Base-by-base conservation (phyloP, 1,140 invertebrate species). In the Antheraea pernyi region DNA sequence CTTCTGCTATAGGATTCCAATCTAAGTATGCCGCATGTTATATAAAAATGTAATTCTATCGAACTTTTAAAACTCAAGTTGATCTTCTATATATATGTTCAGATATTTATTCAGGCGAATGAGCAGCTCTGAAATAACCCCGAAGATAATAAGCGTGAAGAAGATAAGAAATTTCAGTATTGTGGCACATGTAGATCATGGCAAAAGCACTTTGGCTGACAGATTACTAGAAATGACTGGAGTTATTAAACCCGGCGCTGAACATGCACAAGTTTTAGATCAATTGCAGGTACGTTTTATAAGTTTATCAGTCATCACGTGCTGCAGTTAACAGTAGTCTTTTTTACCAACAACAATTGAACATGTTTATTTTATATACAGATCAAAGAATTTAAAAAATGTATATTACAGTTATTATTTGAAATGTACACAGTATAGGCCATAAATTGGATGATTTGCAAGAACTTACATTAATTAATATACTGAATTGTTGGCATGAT, bases 141-240 rank as follows among this genome's bases (percentile, higher is more conserved):
- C 71, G 10, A 78, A 79, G 10, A 65, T 65, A 13, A 60, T 79
- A 37, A 82, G 84, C 61, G 74, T 82, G 16, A 80, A 97, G 71
- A 94, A 94, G 72, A 98, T 99, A 42, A 93, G 98, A 58, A 99
- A 99, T 89, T 99, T 99, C 83, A 97, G 97, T 90, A 99, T 99
- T 75, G 98, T 99, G 70, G 99, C 99, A 46, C 99, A 99, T 93
- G 97, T 99, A 16, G 99, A 99, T 91, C 98, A 99, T 94, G 99
- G 98, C 0, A 99, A 99, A 93, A 98, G 97, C 85, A 99, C 98
- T 8, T 89, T 99, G 71, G 98, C 98, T 0, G 99, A 99, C 91
- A 92, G 98, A 69, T 88, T 99, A 7, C 85, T 99, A 16, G 98
- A 99, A 95, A 90, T 97, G 61, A 98, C 98, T 60, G 98, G 97